Conservation (phyloP, 2,113 vertebrate genomes). For the Gallinago media region DNA sequence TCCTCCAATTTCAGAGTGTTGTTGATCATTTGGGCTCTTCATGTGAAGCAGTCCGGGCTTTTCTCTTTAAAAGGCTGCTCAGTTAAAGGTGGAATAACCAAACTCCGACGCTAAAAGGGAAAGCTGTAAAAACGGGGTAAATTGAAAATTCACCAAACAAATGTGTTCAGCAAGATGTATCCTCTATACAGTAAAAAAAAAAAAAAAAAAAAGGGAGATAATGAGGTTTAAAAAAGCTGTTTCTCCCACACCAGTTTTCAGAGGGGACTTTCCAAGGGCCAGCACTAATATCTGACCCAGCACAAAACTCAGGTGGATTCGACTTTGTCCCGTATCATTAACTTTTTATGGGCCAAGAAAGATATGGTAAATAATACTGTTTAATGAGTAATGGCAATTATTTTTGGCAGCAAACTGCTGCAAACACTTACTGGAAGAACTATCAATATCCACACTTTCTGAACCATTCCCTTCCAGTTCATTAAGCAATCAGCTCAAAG, state of each 20-base stretch:
- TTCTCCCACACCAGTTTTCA: neutral
- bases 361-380: neutral
- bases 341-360: neutral
- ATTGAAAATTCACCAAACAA: neutral
- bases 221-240: neutral
- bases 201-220: neutral
- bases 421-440: neutral
- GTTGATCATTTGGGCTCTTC: neutral
- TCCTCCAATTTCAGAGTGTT: neutral
- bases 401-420: neutral
- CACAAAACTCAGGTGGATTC: neutral
- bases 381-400: neutral
- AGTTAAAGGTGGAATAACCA: neutral
- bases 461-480: neutral
- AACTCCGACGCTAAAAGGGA: neutral
- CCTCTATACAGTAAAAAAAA: neutral
- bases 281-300: neutral
- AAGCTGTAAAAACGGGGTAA: neutral
- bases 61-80: neutral
- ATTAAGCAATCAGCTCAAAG: neutral
- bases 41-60: rapidly evolving
- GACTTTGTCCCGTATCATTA: neutral
- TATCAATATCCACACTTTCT: neutral
- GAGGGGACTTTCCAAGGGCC: neutral
- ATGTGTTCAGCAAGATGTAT: neutral